These are phyloP conservation scores for Takifugu rubripes DNA, from an alignment of 2,797 vertebrate genomes.

Conservation along the genomic window DNA sequence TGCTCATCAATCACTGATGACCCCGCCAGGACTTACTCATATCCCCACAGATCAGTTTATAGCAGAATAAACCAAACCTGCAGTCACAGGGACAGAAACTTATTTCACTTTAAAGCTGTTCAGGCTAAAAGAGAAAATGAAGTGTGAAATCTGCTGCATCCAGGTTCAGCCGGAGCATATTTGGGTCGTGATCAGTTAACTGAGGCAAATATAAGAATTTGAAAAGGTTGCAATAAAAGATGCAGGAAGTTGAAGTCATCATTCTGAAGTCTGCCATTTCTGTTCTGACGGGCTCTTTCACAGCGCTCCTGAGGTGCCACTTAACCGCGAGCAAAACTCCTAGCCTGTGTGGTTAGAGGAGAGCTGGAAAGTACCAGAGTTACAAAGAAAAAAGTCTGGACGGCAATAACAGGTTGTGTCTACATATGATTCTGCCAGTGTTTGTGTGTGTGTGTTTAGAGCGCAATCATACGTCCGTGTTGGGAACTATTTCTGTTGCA, in stretches of 20 bases:
- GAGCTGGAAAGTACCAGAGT: constrained; percentile 59
- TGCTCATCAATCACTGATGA: too few relatives aligned
- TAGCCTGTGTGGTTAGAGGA: neutral
- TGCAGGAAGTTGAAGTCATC: neutral
- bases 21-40: too few relatives aligned
- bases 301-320: neutral
- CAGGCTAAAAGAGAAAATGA: constrained; percentile 11
- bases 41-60: too few relatives aligned
- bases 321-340: neutral
- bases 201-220: neutral
- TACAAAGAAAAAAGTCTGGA: constrained; percentile 3
- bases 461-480: neutral
- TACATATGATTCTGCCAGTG: too few relatives aligned
- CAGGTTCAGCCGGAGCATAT: constrained; percentile 8
- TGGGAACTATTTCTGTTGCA: constrained; percentile 8
- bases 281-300: too few relatives aligned
- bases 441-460: neutral
- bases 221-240: neutral
- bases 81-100: too few relatives aligned
- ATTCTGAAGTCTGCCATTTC: neutral
- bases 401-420: neutral
- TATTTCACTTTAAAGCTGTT: too few relatives aligned
- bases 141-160: constrained; percentile 16
- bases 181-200: constrained; percentile 9
- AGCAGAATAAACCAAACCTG: too few relatives aligned